These are phyloP conservation scores for Salvelinus namaycush DNA, from an alignment of 2,113 vertebrate genomes.

Conservation along the genomic window DNA sequence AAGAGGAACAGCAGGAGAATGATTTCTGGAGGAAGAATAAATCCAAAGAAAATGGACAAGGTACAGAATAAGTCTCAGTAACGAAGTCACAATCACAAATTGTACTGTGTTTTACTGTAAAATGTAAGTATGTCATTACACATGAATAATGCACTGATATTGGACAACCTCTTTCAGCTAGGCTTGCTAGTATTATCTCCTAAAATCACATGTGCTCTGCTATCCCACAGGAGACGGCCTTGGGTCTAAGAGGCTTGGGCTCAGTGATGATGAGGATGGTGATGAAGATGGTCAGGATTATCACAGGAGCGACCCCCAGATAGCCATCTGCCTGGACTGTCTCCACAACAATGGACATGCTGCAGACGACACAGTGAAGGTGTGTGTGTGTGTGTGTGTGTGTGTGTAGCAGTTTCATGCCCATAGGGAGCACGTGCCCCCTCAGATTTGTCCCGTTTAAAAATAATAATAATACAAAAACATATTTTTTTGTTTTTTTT, in stretches of 20 bases:
- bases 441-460: too few species aligned
- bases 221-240: constrained; percentile 74
- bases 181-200: too few species aligned
- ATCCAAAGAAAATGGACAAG: constrained; percentile 87
- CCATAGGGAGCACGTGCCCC: too few species aligned
- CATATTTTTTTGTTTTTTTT: too few species aligned
- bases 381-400: constrained; percentile 36
- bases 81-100: background rate
- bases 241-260: constrained; percentile 72
- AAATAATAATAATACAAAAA: too few species aligned
- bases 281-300: constrained; percentile 84
- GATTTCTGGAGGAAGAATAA: constrained; percentile 97
- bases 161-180: too few species aligned
- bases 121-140: too few species aligned
- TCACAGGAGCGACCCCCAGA: constrained; percentile 96
- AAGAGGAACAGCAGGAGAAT: constrained; percentile 88
- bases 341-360: constrained; percentile 90
- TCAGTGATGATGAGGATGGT: constrained; percentile 78
- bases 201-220: too few species aligned
- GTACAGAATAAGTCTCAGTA: constrained; percentile 58
- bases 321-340: constrained; percentile 96
- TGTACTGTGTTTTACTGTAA: too few species aligned
- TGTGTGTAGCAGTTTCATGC: too few species aligned
- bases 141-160: too few species aligned
- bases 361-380: constrained; percentile 90